A percentile compares a stretch with the other conserved stretches of the same genome.
These are phyloP conservation scores for Gonatopus flavifemur DNA, from an alignment of 1,140 invertebrate species.

Conservation along the genomic window DNA sequence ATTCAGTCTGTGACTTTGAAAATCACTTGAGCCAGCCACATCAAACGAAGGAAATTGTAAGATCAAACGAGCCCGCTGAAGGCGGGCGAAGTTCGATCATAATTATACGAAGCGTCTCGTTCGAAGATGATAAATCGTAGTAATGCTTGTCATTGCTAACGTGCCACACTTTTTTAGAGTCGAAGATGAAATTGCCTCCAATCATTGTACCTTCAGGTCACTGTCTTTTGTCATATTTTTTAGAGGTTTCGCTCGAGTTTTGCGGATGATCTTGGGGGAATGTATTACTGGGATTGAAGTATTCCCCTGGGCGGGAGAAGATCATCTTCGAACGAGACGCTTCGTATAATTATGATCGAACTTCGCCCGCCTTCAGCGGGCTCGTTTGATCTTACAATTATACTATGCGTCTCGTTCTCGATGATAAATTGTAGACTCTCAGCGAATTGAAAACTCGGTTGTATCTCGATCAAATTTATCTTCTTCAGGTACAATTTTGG, in stretches of 20 bases:
- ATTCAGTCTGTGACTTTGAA: too few species aligned
- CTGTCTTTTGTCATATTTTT: too few species aligned
- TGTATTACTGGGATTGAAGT: too few species aligned
- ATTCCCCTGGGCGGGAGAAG: neutral
- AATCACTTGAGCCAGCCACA: too few species aligned
- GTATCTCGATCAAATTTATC: too few species aligned
- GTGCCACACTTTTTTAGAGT: neutral
- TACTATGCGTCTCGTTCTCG: conserved; percentile 6
- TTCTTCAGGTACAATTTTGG: too few species aligned
- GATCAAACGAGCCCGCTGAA: conserved; percentile 1
- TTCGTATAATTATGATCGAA: conserved; percentile 1
- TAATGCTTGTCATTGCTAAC: neutral
- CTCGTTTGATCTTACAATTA: conserved; percentile 2
- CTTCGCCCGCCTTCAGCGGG: neutral
- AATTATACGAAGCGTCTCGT: too few species aligned
- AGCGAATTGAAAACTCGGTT: neutral
- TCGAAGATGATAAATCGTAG: conserved; percentile 3
- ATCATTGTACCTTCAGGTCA: too few species aligned
- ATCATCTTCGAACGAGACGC: conserved; percentile 3
- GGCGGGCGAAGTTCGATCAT: too few species aligned
- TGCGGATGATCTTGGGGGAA: neutral
- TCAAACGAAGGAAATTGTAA: too few species aligned
- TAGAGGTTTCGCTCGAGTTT: too few species aligned
- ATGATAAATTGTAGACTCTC: conserved; percentile 2
- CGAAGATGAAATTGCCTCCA: neutral